Base-by-base conservation (phyloP, 2,888 invertebrate genomes). In the Podotricha telesiphe region DNA sequence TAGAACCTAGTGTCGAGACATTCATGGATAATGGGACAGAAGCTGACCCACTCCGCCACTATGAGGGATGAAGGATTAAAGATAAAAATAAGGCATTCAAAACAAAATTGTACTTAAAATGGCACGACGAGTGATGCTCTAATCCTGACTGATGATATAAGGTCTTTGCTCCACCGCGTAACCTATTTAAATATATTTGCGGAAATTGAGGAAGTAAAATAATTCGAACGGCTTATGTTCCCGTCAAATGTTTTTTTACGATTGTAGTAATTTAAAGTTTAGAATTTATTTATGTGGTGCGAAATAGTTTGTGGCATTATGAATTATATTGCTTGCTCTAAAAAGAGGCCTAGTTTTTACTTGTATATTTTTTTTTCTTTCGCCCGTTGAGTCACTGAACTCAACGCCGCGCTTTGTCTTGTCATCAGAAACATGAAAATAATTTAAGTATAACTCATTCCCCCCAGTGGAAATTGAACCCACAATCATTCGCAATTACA, bases 61-160 rank as follows among this genome's bases (percentile, higher is more conserved):
- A 28, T 28, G 28, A 28, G 6, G 2, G 6, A 28, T 2, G 28
- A 28, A 28, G 28, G 22, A 22, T 22, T 42, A 11, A 22, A 42
- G 0, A 47, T 48, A 19, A 28, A 48, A 62, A 34, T 11, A 34
- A 13, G 0, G 13, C 7, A 48, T 48, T 17, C 15, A 68, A 58
- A 28, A 28, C 6, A 58, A 59, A 22, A 22, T 10, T 13, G 22
- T 56, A 17, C 15, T 68, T 34, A n/a, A 65, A 70, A 59, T 55
- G 37, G 53, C 19, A 17, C 67, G 48, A 17, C 51, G 47, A 48
- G 53, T 61, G 67, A 65, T 55, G 47, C 37, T 59, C 20, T 70
- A 70, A 70, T 70, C 68, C 55, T 61, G 53, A 67, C 53, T 42
- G 48, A 67, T 53, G 51, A 64, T 53, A 68, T 70, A 68, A 70